A percentile compares a stretch with the other conserved stretches of the same genome.
Conservation (phyloP, 2,113 vertebrate genomes). For the Anhinga anhinga region DNA sequence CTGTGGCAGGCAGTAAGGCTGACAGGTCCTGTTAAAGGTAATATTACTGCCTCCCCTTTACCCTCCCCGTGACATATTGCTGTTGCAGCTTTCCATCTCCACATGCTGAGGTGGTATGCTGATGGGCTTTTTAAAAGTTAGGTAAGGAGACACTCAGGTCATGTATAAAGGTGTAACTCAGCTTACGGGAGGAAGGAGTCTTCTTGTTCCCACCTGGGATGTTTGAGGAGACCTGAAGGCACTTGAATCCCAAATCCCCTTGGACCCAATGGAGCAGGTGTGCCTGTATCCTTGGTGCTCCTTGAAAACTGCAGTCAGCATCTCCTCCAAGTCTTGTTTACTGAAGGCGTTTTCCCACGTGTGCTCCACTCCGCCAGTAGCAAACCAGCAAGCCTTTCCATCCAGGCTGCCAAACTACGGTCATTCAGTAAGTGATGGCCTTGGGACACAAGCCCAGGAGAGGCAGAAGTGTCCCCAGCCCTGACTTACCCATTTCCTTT, state of each 20-base stretch:
- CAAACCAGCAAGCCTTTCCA: background rate
- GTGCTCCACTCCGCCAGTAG: background rate
- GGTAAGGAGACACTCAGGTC: background rate
- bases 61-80: background rate
- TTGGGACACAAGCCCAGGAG: background rate
- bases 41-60: background rate
- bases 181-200: background rate
- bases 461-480: background rate
- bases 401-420: background rate
- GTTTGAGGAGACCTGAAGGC: background rate
- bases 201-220: background rate
- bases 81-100: background rate
- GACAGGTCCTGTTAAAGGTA: background rate
- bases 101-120: background rate
- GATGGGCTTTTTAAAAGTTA: background rate
- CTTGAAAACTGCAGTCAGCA: background rate
- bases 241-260: background rate
- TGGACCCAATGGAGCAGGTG: rapidly evolving
- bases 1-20: background rate
- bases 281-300: background rate
- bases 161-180: background rate
- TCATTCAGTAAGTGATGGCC: background rate
- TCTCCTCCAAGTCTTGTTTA: background rate
- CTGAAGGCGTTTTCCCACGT: background rate
- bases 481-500: background rate